phyloP scores from a whole-genome alignment of 2,888 invertebrate species.

The Bursaphelenchus okinawaensis region DNA sequence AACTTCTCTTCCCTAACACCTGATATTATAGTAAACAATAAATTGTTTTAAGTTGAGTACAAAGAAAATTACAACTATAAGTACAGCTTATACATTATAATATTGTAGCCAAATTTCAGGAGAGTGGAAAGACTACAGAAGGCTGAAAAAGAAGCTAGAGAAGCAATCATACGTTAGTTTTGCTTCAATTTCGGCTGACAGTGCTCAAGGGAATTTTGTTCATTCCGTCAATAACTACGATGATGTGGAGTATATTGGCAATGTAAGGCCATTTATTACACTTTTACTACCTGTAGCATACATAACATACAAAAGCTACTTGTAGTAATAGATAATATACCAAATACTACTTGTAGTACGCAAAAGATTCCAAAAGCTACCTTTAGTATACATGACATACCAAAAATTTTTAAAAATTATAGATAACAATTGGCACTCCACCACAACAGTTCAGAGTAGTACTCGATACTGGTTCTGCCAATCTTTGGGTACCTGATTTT shows the following conservation, averaged over 20 bases:
- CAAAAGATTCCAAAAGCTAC: no score
- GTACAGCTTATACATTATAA: background rate
- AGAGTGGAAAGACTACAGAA: constrained; percentile 12
- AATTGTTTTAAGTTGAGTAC: no score
- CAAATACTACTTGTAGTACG: no score
- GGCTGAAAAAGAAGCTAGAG: constrained; percentile 7
- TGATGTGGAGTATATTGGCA: constrained; percentile 19
- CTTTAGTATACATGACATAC: no score
- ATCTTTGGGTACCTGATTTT: constrained; percentile 30
- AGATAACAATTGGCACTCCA: constrained; percentile 37
- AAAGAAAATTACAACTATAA: background rate
- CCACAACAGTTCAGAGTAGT: constrained; percentile 40
- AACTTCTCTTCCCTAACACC: no score
- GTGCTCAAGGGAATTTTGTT: background rate
- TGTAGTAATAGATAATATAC: no score
- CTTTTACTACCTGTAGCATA: no score
- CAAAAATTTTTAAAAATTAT: no score
- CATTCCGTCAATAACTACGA: constrained; percentile 10
- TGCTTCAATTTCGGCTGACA: background rate
- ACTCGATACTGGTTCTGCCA: constrained; percentile 40
- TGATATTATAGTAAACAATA: no score
- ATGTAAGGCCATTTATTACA: constrained; percentile 3
- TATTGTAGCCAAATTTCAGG: no score
- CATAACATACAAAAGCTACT: no score
- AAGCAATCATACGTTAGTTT: background rate